Evolutionary conservation across 2,888 invertebrate genomes (phyloP), one percentile per base, ranked within the genome.

Genomic region (Leucoptera coffeella): DNA sequence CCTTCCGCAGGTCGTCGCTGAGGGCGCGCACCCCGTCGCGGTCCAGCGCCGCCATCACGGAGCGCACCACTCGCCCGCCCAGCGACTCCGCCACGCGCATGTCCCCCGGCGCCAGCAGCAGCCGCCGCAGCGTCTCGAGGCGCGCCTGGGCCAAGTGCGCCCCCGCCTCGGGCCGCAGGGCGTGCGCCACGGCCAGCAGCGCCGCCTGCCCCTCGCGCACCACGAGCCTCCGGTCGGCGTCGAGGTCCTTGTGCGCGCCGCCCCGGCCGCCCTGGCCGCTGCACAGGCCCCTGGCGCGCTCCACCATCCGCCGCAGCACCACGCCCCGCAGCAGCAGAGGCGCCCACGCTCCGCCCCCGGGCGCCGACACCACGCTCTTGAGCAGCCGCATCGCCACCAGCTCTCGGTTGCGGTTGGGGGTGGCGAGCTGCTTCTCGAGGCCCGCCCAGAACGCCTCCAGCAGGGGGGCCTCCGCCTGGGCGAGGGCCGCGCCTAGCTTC

Each of bases 81-180:
- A 83, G 82, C 15, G 78, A 76, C 54, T 83, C 83, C 40, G 85
- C 83, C 33, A 86, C 80, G 50, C 80, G 78, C 32, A 86, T 75
- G 40, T 79, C 78, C 3, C 85, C 85, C 1, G 85, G 83, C 43
- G 76, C 61, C 23, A 83, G 69, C 7, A 85, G 56, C 2, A 87
- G 47, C 38, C 77, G 80, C 29, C 77, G 76, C 19, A 87, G 47
- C 4, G 78, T 64, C 6, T 62, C 56, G 2, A 84, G 56, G 46
- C 78, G 76, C 2, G 65, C 56, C 36, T 64, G 58, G n/a, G n/a
- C n/a, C n/a, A n/a, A n/a, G 17, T 64, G 58, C 15, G 61, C 54
- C 4, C 75, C 57, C 22, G 59, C 54, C 13, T 74, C 64, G 2
- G 52, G 50, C 29, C 67, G 74, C 11, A 78, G 41, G 20, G 64